These are phyloP conservation scores for Scaptomyza pallida DNA, from an alignment of 1,140 invertebrate species.

Conservation along the genomic window DNA sequence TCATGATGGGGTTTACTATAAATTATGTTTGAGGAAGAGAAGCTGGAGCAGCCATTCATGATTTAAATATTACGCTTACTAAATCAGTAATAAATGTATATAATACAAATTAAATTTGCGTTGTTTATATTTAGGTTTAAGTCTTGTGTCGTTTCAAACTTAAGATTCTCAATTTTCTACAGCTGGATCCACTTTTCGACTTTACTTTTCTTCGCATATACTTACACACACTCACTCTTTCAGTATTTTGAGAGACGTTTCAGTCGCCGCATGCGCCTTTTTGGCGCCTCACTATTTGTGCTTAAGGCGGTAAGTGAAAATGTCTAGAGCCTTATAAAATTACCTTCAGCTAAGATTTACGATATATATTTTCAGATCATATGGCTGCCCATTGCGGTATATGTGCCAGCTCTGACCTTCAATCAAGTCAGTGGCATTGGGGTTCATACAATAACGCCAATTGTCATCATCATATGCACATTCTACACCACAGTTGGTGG, in stretches of 20 bases:
- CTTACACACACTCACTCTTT: slow-evolving; percentile 73
- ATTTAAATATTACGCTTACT: not conserved
- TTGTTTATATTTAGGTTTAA: slow-evolving; percentile 33
- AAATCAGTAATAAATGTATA: slow-evolving; percentile 23
- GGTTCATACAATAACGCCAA: slow-evolving; percentile 91
- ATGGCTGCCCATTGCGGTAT: slow-evolving; percentile 90
- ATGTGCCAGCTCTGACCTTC: slow-evolving; percentile 92
- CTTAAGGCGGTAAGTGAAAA: slow-evolving; percentile 87
- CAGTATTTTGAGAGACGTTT: slow-evolving; percentile 93
- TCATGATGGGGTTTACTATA: too few species aligned
- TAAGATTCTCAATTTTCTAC: too few species aligned
- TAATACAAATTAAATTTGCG: not conserved
- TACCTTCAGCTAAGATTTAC: too few species aligned
- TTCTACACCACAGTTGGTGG: slow-evolving; percentile 97
- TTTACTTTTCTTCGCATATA: slow-evolving; percentile 8
- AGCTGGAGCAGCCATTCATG: not conserved
- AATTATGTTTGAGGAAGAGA: not conserved
- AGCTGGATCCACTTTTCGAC: too few species aligned
- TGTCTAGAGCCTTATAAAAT: too few species aligned
- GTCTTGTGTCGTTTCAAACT: slow-evolving; percentile 1
- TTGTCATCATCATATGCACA: slow-evolving; percentile 94
- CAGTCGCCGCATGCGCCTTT: slow-evolving; percentile 88
- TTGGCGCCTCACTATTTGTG: slow-evolving; percentile 90
- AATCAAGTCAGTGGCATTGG: slow-evolving; percentile 94
- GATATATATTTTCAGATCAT: slow-evolving; percentile 84